These are phyloP conservation scores for Tetheella fluctuosa DNA, from an alignment of 2,888 invertebrate genomes.

Conservation along the genomic window DNA sequence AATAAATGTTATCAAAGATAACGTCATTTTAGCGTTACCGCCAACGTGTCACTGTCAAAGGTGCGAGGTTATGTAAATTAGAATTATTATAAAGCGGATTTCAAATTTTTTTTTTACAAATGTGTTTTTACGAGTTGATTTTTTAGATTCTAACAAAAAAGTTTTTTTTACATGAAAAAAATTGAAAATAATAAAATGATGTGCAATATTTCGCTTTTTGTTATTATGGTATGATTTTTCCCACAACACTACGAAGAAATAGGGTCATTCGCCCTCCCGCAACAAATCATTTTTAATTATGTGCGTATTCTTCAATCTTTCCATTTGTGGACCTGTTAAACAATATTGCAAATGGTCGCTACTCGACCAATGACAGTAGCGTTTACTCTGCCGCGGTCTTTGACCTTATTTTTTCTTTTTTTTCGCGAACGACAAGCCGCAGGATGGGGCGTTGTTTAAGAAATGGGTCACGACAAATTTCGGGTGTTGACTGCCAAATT, in stretches of 20 bases:
- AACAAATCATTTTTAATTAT: conserved; percentile 83
- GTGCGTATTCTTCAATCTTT: conserved; percentile 75
- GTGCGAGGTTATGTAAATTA: background rate
- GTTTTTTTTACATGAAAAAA: too few species aligned
- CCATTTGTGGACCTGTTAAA: conserved; percentile 63
- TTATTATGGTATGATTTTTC: background rate
- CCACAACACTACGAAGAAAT: conserved; percentile 64
- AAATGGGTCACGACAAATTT: conserved; percentile 74
- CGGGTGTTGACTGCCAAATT: conserved; percentile 50
- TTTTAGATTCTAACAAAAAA: too few species aligned
- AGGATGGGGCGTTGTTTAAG: conserved; percentile 54
- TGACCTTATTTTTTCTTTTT: conserved; percentile 60
- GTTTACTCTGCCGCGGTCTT: conserved; percentile 46
- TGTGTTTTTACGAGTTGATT: too few species aligned
- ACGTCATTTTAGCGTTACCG: background rate
- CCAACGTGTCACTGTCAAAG: background rate
- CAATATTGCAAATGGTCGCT: conserved; percentile 57
- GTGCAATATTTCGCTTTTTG: background rate
- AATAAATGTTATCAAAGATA: background rate
- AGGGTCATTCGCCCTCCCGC: conserved; percentile 77
- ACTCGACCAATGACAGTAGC: conserved; percentile 41
- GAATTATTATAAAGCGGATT: background rate
- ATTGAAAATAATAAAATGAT: too few species aligned
- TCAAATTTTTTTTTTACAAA: background rate
- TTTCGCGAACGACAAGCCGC: conserved; percentile 44